A percentile compares a stretch with the other conserved stretches of the same genome.
These are phyloP conservation scores for Sebastes flavidus DNA, from an alignment of 2,797 vertebrate genomes.

Conservation along the genomic window DNA sequence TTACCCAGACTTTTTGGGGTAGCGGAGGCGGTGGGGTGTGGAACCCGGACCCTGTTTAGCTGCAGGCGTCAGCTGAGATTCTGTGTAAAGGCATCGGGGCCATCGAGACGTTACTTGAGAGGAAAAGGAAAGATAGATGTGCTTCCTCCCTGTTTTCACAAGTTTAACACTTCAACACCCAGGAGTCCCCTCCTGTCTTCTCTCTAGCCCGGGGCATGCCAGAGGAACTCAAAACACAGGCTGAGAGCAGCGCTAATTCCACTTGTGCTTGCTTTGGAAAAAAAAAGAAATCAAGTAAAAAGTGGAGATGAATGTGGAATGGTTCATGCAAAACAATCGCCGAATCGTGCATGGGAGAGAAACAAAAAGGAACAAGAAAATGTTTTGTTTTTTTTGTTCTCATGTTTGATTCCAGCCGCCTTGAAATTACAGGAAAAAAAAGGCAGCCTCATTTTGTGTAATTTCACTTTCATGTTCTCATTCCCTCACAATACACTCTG, in stretches of 20 bases:
- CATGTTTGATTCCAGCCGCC: constrained; percentile 50
- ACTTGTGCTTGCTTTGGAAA: constrained; percentile 46
- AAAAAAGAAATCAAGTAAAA: constrained; percentile 45
- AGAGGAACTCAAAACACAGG: constrained; percentile 67
- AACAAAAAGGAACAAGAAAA: constrained; percentile 35
- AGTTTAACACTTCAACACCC: constrained; percentile 75
- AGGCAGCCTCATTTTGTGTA: constrained; percentile 69
- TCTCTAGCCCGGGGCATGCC: constrained; percentile 74
- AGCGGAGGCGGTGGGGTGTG: constrained; percentile 57
- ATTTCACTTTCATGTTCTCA: constrained; percentile 78
- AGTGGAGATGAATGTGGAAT: constrained; percentile 46
- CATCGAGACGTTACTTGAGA: constrained; percentile 60
- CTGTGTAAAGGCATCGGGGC: constrained; percentile 58
- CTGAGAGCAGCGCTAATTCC: constrained; percentile 59
- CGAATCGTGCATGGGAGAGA: constrained; percentile 27
- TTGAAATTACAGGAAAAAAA: constrained; percentile 70
- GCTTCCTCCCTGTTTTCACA: constrained; percentile 72
- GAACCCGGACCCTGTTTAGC: constrained; percentile 68
- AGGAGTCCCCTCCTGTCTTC: constrained; percentile 63
- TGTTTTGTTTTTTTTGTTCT: background rate
- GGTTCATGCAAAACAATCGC: constrained; percentile 21
- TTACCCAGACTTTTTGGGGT: constrained; percentile 59
- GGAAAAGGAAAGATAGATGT: constrained; percentile 66
- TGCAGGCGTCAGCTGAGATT: constrained; percentile 66
- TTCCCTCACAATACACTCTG: constrained; percentile 57